phyloP scores from a whole-genome alignment of 2,797 vertebrate genomes.

The Petrocephalus schoutedeni region DNA sequence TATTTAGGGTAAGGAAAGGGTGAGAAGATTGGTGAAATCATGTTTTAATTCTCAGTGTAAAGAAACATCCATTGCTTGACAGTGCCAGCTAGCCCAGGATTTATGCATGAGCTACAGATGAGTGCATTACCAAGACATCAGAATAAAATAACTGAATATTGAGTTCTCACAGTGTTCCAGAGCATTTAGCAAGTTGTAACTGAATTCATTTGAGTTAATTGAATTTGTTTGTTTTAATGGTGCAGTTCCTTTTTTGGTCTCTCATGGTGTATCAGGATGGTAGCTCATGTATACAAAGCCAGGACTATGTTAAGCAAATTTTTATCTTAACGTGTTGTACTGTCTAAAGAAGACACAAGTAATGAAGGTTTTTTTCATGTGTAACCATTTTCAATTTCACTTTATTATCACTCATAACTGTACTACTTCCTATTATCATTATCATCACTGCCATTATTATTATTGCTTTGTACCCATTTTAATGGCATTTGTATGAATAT shows the following conservation, averaged over 20 bases:
- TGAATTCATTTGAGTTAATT: constrained; percentile 9
- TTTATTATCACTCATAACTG: constrained; percentile 73
- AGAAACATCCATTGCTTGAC: constrained; percentile 60
- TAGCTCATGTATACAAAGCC: constrained; percentile 61
- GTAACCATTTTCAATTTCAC: constrained; percentile 65
- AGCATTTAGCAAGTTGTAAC: constrained; percentile 14
- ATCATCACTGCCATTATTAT: constrained; percentile 70
- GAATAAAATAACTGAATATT: constrained; percentile 38
- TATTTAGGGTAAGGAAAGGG: constrained; percentile 64
- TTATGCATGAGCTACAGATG: constrained; percentile 63
- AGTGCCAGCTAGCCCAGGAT: constrained; percentile 65
- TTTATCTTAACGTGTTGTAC: constrained; percentile 66
- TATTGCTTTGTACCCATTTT: constrained; percentile 66
- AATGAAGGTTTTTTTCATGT: constrained; percentile 66
- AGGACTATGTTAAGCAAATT: constrained; percentile 61
- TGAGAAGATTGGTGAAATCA: constrained; percentile 42
- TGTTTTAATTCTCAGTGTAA: constrained; percentile 63
- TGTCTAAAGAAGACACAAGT: constrained; percentile 66
- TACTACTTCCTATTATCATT: constrained; percentile 68
- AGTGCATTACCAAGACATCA: constrained; percentile 50
- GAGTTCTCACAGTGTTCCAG: neutral
- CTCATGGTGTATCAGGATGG: constrained; percentile 40
- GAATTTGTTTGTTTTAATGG: constrained; percentile 27
- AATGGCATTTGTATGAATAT: constrained; percentile 69
- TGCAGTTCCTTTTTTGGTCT: constrained; percentile 14